phyloP scores from a whole-genome alignment of 2,113 vertebrate species.

The Heterotilapia buettikoferi region DNA sequence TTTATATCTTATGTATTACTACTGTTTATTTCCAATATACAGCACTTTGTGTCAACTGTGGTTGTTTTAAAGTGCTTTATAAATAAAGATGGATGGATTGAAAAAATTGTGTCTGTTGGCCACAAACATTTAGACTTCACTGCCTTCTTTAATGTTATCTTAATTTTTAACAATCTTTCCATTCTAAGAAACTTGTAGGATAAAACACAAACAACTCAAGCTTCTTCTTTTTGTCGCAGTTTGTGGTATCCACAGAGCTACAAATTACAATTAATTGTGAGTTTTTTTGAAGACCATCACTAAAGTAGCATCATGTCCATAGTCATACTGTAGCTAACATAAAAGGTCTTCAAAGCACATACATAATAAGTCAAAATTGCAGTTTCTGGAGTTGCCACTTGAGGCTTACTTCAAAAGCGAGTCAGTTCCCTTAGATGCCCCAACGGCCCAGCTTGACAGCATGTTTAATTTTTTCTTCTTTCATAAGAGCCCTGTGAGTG shows the following conservation, averaged over 20 bases:
- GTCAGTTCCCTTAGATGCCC: background rate
- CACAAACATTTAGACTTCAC: background rate
- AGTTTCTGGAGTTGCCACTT: background rate
- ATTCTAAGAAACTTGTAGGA: background rate
- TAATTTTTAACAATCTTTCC: rapidly evolving
- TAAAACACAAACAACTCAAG: background rate
- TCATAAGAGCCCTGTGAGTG: background rate
- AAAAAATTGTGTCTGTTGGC: background rate
- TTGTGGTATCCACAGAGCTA: background rate
- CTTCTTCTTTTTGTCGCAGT: rapidly evolving
- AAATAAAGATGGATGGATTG: background rate
- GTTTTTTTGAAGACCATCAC: background rate
- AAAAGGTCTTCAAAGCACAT: rapidly evolving
- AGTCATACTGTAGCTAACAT: background rate
- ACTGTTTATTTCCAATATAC: background rate
- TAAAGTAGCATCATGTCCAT: background rate
- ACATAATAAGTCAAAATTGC: background rate
- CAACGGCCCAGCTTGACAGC: background rate
- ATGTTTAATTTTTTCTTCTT: background rate
- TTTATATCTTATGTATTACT: background rate
- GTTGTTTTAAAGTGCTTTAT: background rate
- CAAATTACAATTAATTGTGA: background rate
- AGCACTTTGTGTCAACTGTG: background rate
- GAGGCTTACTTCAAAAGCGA: background rate
- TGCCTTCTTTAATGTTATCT: background rate